Conservation (phyloP, 2,797 vertebrate species). For the Pseudomugil gertrudae region DNA sequence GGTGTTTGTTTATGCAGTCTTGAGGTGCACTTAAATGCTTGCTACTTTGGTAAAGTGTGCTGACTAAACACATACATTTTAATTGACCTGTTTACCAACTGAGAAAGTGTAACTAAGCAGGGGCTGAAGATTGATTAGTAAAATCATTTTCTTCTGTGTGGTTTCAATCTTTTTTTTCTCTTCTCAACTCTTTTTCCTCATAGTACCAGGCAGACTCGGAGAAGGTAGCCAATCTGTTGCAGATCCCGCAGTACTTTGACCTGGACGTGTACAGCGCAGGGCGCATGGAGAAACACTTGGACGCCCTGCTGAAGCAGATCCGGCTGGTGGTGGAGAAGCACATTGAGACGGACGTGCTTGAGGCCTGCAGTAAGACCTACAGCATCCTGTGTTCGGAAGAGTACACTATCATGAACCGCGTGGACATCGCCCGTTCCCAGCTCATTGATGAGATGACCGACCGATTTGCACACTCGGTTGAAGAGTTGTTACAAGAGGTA, state of each 20-base stretch:
- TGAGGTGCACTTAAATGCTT: constrained; percentile 32
- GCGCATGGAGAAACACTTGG: constrained; percentile 89
- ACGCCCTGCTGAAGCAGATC: constrained; percentile 96
- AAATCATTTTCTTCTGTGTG: background rate
- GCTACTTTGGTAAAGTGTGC: constrained; percentile 8
- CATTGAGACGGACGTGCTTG: constrained; percentile 93
- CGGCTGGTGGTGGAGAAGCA: constrained; percentile 99
- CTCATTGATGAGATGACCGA: constrained; percentile 98
- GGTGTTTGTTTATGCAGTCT: constrained; percentile 19
- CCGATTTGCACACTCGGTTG: constrained; percentile 93
- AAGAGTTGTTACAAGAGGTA: constrained; percentile 97
- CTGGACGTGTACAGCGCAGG: constrained; percentile 95
- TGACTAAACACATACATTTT: constrained; percentile 20
- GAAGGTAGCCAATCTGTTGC: constrained; percentile 98
- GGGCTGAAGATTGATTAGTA: background rate
- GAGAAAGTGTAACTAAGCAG: constrained; percentile 3
- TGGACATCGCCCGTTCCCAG: constrained; percentile 97
- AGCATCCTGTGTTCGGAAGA: constrained; percentile 99
- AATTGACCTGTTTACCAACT: constrained; percentile 9
- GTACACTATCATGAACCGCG: constrained; percentile 98
- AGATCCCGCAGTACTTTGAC: constrained; percentile 98
- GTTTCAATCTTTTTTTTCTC: background rate
- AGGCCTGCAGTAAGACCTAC: constrained; percentile 99
- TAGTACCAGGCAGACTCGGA: constrained; percentile 96
- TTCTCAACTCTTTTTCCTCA: background rate